A percentile compares a stretch with the other conserved stretches of the same genome.
These are phyloP conservation scores for Semicossyphus pulcher DNA, from an alignment of 2,113 vertebrate genomes.

Conservation along the genomic window DNA sequence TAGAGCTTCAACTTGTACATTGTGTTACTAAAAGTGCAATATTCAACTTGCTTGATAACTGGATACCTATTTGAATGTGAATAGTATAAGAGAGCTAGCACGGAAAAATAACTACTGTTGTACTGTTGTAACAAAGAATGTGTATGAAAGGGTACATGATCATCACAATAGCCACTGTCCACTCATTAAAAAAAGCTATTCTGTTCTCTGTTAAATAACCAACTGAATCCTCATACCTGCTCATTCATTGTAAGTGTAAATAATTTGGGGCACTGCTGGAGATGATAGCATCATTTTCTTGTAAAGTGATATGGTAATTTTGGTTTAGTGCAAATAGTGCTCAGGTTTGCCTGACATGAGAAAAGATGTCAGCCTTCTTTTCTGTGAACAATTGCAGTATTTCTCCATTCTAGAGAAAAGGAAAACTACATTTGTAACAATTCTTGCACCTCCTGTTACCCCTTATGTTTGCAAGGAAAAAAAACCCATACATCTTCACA, in stretches of 20 bases:
- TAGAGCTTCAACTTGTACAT: too few relatives aligned
- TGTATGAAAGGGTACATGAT: too few relatives aligned
- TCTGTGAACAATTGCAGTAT: conserved; percentile 13
- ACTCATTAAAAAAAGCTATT: too few relatives aligned
- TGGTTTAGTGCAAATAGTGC: not conserved
- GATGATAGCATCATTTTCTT: not conserved
- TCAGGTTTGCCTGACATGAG: conserved; percentile 1
- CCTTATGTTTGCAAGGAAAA: conserved; percentile 50
- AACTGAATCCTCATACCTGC: not conserved
- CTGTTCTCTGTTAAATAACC: too few relatives aligned
- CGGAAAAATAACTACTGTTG: too few relatives aligned
- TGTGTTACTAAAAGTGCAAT: too few relatives aligned
- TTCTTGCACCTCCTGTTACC: conserved; percentile 16
- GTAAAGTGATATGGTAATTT: not conserved
- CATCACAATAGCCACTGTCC: too few relatives aligned
- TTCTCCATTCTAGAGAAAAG: not conserved
- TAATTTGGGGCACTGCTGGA: not conserved
- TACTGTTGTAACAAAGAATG: too few relatives aligned
- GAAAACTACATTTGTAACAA: conserved; percentile 40
- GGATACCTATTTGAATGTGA: too few relatives aligned
- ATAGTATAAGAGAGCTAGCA: too few relatives aligned
- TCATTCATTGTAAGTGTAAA: not conserved
- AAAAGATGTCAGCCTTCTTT: conserved; percentile 1
- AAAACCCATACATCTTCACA: conserved; percentile 27
- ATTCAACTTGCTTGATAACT: too few relatives aligned